These are phyloP conservation scores for Phaetusa simplex DNA, from an alignment of 2,113 vertebrate genomes.

Conservation along the genomic window DNA sequence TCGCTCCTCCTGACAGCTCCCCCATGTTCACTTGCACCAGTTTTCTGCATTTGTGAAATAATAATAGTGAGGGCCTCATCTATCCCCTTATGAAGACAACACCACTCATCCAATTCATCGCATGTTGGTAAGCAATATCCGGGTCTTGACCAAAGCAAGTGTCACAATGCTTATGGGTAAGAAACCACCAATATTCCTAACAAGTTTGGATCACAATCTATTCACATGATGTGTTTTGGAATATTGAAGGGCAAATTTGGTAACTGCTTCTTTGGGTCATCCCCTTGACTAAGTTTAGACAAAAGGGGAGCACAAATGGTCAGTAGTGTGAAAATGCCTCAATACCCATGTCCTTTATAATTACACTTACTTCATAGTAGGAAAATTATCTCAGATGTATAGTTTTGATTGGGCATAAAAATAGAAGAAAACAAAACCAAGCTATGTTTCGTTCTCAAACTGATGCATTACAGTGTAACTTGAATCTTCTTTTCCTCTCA, in stretches of 20 bases:
- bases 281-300: neutral
- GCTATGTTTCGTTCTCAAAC: neutral
- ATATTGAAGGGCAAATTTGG: neutral
- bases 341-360: neutral
- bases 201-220: neutral
- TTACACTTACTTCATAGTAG: neutral
- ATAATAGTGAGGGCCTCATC: neutral
- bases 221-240: fast-evolving
- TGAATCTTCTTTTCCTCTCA: neutral
- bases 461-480: neutral
- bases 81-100: neutral
- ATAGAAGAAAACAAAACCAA: neutral
- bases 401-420: neutral
- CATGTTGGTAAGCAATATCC: neutral
- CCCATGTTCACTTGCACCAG: neutral
- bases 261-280: neutral
- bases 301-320: fast-evolving
- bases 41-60: neutral
- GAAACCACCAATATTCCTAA: neutral
- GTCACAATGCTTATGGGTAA: neutral
- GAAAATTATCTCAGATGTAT: neutral
- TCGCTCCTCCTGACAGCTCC: neutral
- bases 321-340: neutral
- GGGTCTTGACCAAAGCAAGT: neutral
- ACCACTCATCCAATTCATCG: neutral